Evolutionary conservation across 2,888 invertebrate genomes (phyloP).

Genomic region (Caenorhabditis plicata): DNA sequence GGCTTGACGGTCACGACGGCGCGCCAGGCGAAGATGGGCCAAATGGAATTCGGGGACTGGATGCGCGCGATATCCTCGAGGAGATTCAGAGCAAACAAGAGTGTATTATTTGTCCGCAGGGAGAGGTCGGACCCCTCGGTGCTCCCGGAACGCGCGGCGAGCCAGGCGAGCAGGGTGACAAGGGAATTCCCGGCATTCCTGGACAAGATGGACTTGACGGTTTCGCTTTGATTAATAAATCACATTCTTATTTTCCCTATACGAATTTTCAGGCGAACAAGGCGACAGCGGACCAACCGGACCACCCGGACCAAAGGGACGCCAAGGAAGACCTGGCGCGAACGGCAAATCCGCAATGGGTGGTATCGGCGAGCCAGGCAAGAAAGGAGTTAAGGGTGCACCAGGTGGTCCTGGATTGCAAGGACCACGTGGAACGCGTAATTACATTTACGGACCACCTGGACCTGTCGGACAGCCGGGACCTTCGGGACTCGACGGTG

Average conservation of each 20-base stretch:
- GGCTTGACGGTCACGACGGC: conserved; percentile 27
- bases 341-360: conserved; percentile 41
- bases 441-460: conserved; percentile 61
- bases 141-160: conserved; percentile 39
- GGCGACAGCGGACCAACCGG: conserved; percentile 39
- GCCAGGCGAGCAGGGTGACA: conserved; percentile 35
- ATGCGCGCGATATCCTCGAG: conserved; percentile 54
- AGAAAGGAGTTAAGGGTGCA: conserved; percentile 45
- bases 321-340: conserved; percentile 31
- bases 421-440: conserved; percentile 47
- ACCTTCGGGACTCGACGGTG: conserved; percentile 60
- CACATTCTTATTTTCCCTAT: neutral
- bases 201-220: conserved; percentile 32
- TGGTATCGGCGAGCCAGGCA: conserved; percentile 42
- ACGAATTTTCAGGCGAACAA: conserved; percentile 17
- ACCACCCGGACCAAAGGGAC: conserved; percentile 31
- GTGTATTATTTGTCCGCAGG: conserved; percentile 54
- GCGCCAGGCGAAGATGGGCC: conserved; percentile 31
- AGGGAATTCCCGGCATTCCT: conserved; percentile 36
- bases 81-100: conserved; percentile 55
- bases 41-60: conserved; percentile 49
- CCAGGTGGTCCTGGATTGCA: conserved; percentile 42
- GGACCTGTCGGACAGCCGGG: conserved; percentile 60
- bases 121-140: conserved; percentile 43
- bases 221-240: conserved; percentile 14